Evolutionary conservation across 2,113 vertebrate species (phyloP).

Genomic region (Nesoenas mayeri): DNA sequence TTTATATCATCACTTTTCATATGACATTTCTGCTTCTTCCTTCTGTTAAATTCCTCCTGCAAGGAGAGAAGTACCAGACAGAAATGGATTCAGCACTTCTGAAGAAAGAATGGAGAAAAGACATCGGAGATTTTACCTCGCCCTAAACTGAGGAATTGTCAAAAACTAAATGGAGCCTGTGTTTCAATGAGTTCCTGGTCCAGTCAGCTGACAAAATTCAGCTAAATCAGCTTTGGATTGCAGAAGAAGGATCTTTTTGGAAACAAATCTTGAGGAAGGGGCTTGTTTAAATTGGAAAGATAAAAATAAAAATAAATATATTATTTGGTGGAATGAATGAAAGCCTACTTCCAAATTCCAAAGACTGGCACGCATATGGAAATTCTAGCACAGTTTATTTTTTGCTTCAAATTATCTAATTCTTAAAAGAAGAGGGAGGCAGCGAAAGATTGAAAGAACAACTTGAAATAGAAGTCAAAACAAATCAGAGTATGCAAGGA

Average conservation of each 20-base stretch:
- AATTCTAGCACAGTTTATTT: not conserved
- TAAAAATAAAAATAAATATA: not conserved
- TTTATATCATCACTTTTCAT: not conserved
- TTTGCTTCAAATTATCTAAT: not conserved
- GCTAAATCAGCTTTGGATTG: not conserved
- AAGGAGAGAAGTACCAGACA: not conserved
- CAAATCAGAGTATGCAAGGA: not conserved
- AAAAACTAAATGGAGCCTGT: not conserved
- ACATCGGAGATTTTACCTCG: not conserved
- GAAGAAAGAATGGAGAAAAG: not conserved
- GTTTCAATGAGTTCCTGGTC: not conserved
- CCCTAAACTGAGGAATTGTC: not conserved
- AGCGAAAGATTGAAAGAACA: not conserved
- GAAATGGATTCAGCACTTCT: not conserved
- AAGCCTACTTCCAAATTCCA: not conserved
- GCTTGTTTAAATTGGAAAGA: not conserved
- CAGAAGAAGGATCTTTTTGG: not conserved
- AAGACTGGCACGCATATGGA: not conserved
- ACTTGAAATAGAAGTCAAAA: constrained; percentile 9
- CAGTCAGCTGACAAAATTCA: not conserved
- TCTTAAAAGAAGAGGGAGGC: not conserved
- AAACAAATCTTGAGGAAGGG: not conserved
- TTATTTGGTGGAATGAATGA: not conserved
- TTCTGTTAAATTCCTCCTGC: not conserved
- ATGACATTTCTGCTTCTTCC: not conserved